These are phyloP conservation scores for Ericerus pela DNA, from an alignment of 1,140 invertebrate species.

Conservation along the genomic window DNA sequence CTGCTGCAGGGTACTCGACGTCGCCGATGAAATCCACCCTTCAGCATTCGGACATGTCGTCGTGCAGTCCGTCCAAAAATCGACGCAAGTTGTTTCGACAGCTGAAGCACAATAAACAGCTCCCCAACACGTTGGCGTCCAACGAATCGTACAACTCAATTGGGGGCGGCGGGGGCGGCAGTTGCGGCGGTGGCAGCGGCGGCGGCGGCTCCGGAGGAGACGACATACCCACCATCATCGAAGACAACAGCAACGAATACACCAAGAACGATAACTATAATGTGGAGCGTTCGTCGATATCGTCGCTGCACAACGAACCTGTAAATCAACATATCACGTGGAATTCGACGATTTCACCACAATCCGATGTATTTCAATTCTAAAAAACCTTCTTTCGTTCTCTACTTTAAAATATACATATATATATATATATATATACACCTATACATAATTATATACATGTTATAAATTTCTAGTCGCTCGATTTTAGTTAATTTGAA, in stretches of 20 bases:
- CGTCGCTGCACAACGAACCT: neutral
- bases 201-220: no score
- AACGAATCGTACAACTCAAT: neutral
- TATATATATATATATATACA: no score
- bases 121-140: neutral
- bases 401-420: no score
- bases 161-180: no score
- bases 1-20: constrained; percentile 10
- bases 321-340: constrained; percentile 8
- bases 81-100: neutral
- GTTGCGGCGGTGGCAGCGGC: no score
- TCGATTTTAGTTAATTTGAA: no score
- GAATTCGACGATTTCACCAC: constrained; percentile 1
- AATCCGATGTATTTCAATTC: constrained; percentile 4
- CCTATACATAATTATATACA: no score
- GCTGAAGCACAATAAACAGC: neutral
- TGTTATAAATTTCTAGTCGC: no score
- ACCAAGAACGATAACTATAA: neutral
- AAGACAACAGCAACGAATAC: neutral
- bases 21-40: no score
- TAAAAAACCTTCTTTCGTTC: neutral
- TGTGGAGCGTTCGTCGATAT: neutral
- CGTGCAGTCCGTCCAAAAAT: constrained; percentile 1
- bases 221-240: constrained; percentile 3
- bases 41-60: neutral